phyloP scores from a whole-genome alignment of 1,140 invertebrate species.

The Sminthurinus signatus region DNA sequence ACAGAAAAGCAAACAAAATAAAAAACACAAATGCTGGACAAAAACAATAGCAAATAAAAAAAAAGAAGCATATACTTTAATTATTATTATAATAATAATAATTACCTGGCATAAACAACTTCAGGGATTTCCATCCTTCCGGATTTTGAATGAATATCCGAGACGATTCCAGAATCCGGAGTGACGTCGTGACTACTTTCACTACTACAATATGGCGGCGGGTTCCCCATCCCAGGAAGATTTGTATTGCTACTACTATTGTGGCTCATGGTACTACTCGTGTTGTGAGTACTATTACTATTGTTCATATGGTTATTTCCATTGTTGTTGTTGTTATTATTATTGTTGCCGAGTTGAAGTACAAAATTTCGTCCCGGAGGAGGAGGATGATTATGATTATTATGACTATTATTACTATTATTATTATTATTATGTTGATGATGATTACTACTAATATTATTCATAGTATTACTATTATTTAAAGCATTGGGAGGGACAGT shows the following conservation, averaged over 20 bases:
- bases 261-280: slow-evolving; percentile 17
- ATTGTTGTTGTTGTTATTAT: too few relatives aligned
- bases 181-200: slow-evolving; percentile 41
- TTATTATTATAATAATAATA: too few relatives aligned
- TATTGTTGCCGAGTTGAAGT: slow-evolving; percentile 39
- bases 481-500: slow-evolving; percentile 34
- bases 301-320: too few relatives aligned
- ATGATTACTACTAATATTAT: too few relatives aligned
- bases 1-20: too few relatives aligned
- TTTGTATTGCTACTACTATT: too few relatives aligned
- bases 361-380: slow-evolving; percentile 41
- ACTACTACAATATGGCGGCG: slow-evolving; percentile 40
- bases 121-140: slow-evolving; percentile 36
- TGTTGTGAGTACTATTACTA: too few relatives aligned
- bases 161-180: slow-evolving; percentile 39
- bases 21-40: too few relatives aligned
- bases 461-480: slow-evolving; percentile 31
- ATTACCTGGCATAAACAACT: slow-evolving; percentile 37
- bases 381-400: too few relatives aligned
- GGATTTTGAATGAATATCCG: slow-evolving; percentile 40
- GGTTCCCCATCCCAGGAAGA: slow-evolving; percentile 35
- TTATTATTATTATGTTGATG: slow-evolving; percentile 31
- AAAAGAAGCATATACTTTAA: too few relatives aligned
- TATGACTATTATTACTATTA: too few relatives aligned
- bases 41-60: not conserved